These are phyloP conservation scores for Enteromius trimaculatus DNA, from an alignment of 2,797 vertebrate species.

Conservation along the genomic window DNA sequence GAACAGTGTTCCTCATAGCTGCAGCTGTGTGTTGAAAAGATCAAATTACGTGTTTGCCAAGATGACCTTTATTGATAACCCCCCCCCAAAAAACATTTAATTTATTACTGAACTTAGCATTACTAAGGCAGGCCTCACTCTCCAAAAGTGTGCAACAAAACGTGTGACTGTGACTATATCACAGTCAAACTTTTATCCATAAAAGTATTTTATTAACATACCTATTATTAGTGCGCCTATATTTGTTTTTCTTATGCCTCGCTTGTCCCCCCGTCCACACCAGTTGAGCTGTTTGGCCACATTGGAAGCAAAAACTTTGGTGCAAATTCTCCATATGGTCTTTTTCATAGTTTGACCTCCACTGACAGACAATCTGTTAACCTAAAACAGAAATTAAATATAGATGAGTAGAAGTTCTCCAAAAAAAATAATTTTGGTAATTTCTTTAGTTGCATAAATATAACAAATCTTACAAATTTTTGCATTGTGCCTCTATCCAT, in stretches of 20 bases:
- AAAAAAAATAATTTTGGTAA: not conserved
- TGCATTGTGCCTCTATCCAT: slow-evolving; percentile 22
- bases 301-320: slow-evolving; percentile 15
- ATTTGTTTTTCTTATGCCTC: slow-evolving; percentile 27
- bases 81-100: not conserved
- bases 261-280: slow-evolving; percentile 39
- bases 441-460: not conserved
- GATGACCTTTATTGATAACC: not conserved
- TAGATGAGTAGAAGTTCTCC: not conserved
- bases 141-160: not conserved
- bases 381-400: slow-evolving; percentile 22
- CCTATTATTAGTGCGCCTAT: slow-evolving; percentile 31
- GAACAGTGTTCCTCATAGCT: slow-evolving; percentile 35
- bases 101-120: not conserved
- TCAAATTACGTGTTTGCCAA: not conserved
- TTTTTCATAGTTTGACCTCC: slow-evolving; percentile 47
- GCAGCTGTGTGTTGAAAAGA: slow-evolving; percentile 26
- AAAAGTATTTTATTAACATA: not conserved
- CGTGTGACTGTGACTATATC: not conserved
- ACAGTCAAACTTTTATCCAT: not conserved
- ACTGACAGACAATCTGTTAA: slow-evolving; percentile 37
- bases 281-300: slow-evolving; percentile 38
- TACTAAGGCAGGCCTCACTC: not conserved
- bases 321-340: slow-evolving; percentile 40
- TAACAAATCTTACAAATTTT: not conserved